Conservation (phyloP, 2,113 vertebrate species). For the Clarias macrocephalus region DNA sequence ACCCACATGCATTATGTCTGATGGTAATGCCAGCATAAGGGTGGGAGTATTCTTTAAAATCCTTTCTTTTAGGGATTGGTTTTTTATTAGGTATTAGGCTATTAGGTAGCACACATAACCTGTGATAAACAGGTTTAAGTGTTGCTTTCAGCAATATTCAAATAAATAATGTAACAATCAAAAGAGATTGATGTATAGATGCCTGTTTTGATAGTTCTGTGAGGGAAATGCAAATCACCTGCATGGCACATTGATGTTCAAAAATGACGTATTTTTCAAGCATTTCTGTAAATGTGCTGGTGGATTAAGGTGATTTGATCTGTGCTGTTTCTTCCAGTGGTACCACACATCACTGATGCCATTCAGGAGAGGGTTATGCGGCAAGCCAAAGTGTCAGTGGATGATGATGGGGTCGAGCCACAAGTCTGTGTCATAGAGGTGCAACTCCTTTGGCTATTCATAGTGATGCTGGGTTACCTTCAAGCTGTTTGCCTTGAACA, state of each 20-base stretch:
- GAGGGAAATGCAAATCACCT: background rate
- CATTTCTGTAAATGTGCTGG: background rate
- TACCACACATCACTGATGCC: slow-evolving; percentile 95
- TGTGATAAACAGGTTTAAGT: background rate
- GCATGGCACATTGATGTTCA: background rate
- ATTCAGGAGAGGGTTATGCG: slow-evolving; percentile 96
- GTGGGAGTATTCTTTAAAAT: no score
- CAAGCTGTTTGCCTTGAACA: background rate
- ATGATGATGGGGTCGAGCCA: slow-evolving; percentile 86
- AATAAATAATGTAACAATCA: background rate
- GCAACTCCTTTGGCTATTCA: background rate
- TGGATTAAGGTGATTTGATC: background rate
- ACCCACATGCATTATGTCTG: no score
- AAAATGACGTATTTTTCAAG: background rate
- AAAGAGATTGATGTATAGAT: background rate
- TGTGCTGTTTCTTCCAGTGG: slow-evolving; percentile 74
- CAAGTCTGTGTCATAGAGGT: slow-evolving; percentile 98
- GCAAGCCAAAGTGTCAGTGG: slow-evolving; percentile 89
- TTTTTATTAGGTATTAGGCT: no score
- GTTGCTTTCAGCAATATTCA: background rate
- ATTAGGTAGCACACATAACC: no score
- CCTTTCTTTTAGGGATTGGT: no score
- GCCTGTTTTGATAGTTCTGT: background rate
- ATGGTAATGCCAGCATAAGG: no score
- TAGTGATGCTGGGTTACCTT: background rate